Percentiles rank a stretch among this genome's conserved stretches.
These are phyloP conservation scores for Morone saxatilis DNA, from an alignment of 2,113 vertebrate species.

Conservation along the genomic window DNA sequence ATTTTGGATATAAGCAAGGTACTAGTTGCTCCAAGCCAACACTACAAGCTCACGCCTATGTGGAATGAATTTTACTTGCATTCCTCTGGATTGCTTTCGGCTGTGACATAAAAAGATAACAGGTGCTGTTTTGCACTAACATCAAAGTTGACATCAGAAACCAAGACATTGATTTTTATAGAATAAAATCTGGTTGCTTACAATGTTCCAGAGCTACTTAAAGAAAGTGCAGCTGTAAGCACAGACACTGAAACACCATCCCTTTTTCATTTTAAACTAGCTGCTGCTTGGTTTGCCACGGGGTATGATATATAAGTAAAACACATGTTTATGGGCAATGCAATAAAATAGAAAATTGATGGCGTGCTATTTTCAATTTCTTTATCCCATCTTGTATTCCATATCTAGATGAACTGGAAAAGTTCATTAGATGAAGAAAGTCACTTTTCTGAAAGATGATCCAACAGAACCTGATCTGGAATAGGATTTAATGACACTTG, in stretches of 20 bases:
- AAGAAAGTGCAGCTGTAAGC: background rate
- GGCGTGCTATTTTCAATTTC: background rate
- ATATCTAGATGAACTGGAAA: background rate
- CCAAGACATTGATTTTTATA: background rate
- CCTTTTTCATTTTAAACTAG: background rate
- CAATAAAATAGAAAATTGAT: background rate
- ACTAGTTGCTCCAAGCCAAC: background rate
- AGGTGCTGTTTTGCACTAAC: background rate
- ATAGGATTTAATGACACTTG: background rate
- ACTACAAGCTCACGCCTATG: background rate
- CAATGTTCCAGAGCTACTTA: background rate
- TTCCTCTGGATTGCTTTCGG: background rate
- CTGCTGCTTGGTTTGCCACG: background rate
- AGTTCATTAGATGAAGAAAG: background rate
- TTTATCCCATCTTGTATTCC: background rate
- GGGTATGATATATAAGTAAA: background rate
- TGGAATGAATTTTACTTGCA: background rate
- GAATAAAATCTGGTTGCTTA: background rate
- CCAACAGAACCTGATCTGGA: conserved; percentile 1
- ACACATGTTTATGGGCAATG: background rate
- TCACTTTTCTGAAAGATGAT: background rate
- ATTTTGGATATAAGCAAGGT: background rate
- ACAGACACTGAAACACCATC: background rate
- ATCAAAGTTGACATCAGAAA: background rate
- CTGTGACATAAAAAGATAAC: background rate